These are phyloP conservation scores for Ypsolopha scabrella DNA, from an alignment of 2,888 invertebrate genomes.

Conservation along the genomic window DNA sequence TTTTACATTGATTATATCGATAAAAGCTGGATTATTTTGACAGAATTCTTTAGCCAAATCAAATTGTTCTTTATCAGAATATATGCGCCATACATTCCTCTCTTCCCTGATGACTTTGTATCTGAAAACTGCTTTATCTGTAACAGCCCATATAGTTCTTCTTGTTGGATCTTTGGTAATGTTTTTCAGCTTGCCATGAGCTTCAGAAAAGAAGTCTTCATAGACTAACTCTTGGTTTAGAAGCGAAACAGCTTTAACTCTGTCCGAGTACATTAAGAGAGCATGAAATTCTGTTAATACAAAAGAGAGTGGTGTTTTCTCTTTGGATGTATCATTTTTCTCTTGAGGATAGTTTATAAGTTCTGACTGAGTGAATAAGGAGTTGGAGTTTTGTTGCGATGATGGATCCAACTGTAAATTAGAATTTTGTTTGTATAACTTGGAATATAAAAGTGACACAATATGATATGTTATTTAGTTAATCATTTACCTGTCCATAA, in stretches of 20 bases:
- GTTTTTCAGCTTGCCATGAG: slow-evolving; percentile 82
- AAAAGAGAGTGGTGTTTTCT: slow-evolving; percentile 76
- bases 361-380: slow-evolving; percentile 54
- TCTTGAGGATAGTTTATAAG: slow-evolving; percentile 48
- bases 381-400: slow-evolving; percentile 59
- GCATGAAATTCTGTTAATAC: slow-evolving; percentile 93
- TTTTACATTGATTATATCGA: slow-evolving; percentile 86
- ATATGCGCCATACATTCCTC: slow-evolving; percentile 89
- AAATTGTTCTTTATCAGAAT: slow-evolving; percentile 86
- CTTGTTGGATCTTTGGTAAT: slow-evolving; percentile 84
- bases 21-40: slow-evolving; percentile 81
- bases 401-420: slow-evolving; percentile 58
- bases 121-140: slow-evolving; percentile 86
- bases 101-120: slow-evolving; percentile 88
- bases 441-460: not conserved
- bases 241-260: slow-evolving; percentile 86
- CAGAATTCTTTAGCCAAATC: slow-evolving; percentile 89
- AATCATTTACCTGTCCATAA: slow-evolving; percentile 76
- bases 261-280: slow-evolving; percentile 84
- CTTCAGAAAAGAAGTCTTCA: slow-evolving; percentile 86
- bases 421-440: not conserved
- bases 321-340: slow-evolving; percentile 39
- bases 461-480: too few relatives aligned
- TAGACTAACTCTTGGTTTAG: slow-evolving; percentile 88
- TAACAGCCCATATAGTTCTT: slow-evolving; percentile 87